Percentiles rank a stretch among this genome's conserved stretches.
Evolutionary conservation across 35 echinoderm and acorn worm genomes (phyloP).

Genomic region (Heliocidaris tuberculata): DNA sequence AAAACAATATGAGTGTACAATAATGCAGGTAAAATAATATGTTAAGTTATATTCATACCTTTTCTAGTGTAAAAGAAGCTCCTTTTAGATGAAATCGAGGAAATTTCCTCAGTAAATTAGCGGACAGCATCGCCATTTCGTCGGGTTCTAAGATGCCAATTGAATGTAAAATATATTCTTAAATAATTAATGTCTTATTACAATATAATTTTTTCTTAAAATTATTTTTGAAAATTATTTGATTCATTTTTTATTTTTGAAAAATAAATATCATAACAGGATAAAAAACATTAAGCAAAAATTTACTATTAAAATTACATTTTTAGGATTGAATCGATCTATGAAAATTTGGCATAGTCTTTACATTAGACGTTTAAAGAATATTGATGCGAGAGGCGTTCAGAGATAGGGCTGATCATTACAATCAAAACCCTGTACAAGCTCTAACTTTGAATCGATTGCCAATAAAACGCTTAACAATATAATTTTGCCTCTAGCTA

Average conservation of each 20-base stretch:
- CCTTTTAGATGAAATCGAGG: conserved; percentile 24
- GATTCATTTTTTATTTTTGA: not conserved
- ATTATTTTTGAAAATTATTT: not conserved
- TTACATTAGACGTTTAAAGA: not conserved
- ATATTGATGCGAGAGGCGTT: not conserved
- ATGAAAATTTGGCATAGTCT: not conserved
- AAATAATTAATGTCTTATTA: not conserved
- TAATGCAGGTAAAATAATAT: not conserved
- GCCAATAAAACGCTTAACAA: not conserved
- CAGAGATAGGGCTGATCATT: not conserved
- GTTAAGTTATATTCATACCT: not conserved
- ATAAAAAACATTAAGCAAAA: not conserved
- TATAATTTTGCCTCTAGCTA: not conserved
- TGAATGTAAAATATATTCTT: not conserved
- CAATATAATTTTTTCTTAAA: too few species aligned
- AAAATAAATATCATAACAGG: not conserved
- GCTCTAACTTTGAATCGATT: not conserved
- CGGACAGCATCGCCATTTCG: conserved; percentile 26
- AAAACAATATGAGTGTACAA: not conserved
- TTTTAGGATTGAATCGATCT: not conserved
- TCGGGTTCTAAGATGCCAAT: conserved; percentile 7
- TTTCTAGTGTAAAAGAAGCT: not conserved
- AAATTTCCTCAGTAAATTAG: conserved; percentile 9
- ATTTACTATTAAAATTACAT: not conserved
- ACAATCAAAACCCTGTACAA: not conserved